These are phyloP conservation scores for Epirrhoe alternata DNA, from an alignment of 2,888 invertebrate genomes.

Conservation along the genomic window DNA sequence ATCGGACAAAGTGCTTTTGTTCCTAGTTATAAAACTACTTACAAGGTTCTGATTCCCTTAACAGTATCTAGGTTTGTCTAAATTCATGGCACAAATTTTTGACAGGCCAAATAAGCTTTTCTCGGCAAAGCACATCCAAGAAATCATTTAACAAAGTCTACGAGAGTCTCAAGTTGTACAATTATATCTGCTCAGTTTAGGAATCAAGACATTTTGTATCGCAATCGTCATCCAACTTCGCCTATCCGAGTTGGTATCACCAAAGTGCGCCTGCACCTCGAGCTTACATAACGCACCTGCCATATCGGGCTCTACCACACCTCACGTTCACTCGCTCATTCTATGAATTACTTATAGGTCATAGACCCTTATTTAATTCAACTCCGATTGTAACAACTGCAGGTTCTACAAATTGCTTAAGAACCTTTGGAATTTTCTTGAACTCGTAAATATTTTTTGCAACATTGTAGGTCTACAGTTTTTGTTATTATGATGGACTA, in stretches of 20 bases:
- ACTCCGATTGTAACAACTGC: conserved; percentile 51
- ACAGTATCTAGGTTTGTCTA: no score
- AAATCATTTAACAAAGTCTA: neutral
- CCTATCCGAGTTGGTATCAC: conserved; percentile 23
- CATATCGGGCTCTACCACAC: conserved; percentile 79
- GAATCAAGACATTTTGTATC: neutral
- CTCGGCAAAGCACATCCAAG: neutral
- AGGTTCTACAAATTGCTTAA: neutral
- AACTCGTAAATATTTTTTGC: neutral
- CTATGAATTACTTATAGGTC: conserved; percentile 84
- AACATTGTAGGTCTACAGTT: neutral
- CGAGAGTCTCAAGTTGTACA: neutral
- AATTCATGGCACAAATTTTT: no score
- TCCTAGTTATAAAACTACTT: no score
- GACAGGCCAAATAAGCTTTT: no score
- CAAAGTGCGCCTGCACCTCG: conserved; percentile 58
- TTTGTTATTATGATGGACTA: neutral
- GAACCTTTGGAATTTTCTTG: neutral
- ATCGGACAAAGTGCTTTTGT: no score
- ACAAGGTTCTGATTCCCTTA: no score
- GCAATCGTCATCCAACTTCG: neutral
- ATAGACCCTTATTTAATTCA: conserved; percentile 79
- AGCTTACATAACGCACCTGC: conserved; percentile 84
- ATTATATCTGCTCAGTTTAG: neutral
- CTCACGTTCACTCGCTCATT: conserved; percentile 81